Conservation (phyloP, 1,140 invertebrate species). For the Lucilia sericata region DNA sequence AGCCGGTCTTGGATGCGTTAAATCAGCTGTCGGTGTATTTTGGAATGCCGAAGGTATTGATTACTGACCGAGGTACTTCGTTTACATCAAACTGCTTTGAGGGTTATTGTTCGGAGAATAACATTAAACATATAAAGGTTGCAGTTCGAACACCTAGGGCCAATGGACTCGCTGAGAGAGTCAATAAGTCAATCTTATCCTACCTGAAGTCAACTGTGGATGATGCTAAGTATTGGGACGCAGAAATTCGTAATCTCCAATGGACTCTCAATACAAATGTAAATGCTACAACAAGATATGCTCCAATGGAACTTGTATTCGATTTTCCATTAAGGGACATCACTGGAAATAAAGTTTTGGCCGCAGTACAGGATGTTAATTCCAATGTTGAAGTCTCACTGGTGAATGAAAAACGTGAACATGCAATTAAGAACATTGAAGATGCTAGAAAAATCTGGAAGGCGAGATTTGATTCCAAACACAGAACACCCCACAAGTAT, state of each 20-base stretch:
- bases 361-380: background rate
- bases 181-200: slow-evolving; percentile 50
- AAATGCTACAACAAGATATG: slow-evolving; percentile 49
- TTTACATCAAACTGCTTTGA: slow-evolving; percentile 35
- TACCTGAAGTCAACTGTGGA: slow-evolving; percentile 38
- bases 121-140: slow-evolving; percentile 35
- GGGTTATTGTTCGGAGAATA: slow-evolving; percentile 25
- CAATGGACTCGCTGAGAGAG: slow-evolving; percentile 52
- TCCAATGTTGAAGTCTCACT: background rate
- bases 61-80: slow-evolving; percentile 38
- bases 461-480: slow-evolving; percentile 22
- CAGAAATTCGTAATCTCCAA: slow-evolving; percentile 49
- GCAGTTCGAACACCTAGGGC: slow-evolving; percentile 45
- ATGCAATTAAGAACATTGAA: slow-evolving; percentile 22
- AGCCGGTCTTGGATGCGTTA: slow-evolving; percentile 49
- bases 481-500: slow-evolving; percentile 46
- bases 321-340: slow-evolving; percentile 30
- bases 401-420: background rate
- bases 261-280: slow-evolving; percentile 52
- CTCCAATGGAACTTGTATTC: slow-evolving; percentile 16
- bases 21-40: slow-evolving; percentile 35
- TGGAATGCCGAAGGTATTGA: slow-evolving; percentile 24
- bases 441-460: slow-evolving; percentile 28
- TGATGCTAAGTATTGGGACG: slow-evolving; percentile 50
- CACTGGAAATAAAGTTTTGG: slow-evolving; percentile 37